Percentiles rank a stretch among this genome's conserved stretches.
Evolutionary conservation across 2,888 invertebrate genomes (phyloP).

Genomic region (Eurois occulta): DNA sequence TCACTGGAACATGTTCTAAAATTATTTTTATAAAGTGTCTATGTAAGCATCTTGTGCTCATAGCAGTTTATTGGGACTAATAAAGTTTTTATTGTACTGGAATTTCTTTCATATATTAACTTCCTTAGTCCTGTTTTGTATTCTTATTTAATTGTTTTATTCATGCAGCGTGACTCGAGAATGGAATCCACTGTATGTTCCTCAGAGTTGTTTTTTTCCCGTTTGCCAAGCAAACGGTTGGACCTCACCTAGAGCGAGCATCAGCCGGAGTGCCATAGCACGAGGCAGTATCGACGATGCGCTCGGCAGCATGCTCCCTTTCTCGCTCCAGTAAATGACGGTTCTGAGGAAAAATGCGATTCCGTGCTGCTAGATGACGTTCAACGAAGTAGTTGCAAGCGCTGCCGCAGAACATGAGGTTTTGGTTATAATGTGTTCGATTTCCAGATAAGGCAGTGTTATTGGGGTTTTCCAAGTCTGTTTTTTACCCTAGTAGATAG

Average conservation of each 20-base stretch:
- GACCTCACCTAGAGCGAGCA: background rate
- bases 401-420: background rate
- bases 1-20: constrained; percentile 55
- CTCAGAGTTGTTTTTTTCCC: background rate
- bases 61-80: constrained; percentile 73
- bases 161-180: background rate
- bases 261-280: background rate
- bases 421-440: background rate
- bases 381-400: background rate
- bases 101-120: background rate
- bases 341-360: background rate
- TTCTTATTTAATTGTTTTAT: background rate
- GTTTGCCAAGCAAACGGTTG: background rate
- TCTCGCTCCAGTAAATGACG: background rate
- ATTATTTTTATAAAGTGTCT: constrained; percentile 78
- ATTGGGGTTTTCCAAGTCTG: background rate
- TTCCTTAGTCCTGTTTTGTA: background rate
- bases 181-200: background rate
- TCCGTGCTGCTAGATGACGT: background rate
- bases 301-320: background rate
- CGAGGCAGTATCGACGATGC: background rate
- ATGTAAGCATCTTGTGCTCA: constrained; percentile 67
- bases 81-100: constrained; percentile 70
- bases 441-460: background rate
- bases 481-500: background rate